phyloP scores from a whole-genome alignment of 2,888 invertebrate genomes.

The Temnothorax ravouxi region DNA sequence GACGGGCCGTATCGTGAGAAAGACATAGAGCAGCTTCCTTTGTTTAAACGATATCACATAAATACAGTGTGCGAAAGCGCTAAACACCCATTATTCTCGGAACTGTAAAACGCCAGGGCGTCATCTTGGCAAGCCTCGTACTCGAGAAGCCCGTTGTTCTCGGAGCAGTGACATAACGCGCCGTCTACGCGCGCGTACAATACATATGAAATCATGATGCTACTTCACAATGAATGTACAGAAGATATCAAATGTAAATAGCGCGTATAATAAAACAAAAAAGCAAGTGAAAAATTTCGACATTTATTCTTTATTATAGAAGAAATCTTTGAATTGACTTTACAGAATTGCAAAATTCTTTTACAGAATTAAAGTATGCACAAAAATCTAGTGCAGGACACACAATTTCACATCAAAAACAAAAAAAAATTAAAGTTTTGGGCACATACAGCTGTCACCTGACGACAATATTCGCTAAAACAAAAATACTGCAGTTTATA shows the following conservation, averaged over 20 bases:
- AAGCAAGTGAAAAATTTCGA: not conserved
- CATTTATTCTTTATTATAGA: too few relatives aligned
- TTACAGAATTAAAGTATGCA: too few relatives aligned
- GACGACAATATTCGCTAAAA: too few relatives aligned
- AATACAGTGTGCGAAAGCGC: constrained; percentile 43
- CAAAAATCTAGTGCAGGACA: too few relatives aligned
- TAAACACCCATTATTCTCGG: constrained; percentile 55
- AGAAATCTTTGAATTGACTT: too few relatives aligned
- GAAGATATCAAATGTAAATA: constrained; percentile 6
- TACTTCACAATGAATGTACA: not conserved
- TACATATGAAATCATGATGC: constrained; percentile 21
- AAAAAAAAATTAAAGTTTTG: too few relatives aligned
- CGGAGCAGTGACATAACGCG: constrained; percentile 79
- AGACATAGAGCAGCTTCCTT: constrained; percentile 31
- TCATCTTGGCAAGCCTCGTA: constrained; percentile 47
- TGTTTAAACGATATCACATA: constrained; percentile 41
- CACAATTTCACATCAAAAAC: too few relatives aligned
- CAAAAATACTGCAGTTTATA: too few relatives aligned
- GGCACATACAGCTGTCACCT: too few relatives aligned
- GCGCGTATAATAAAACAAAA: not conserved
- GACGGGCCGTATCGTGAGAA: not conserved
- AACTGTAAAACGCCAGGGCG: constrained; percentile 42
- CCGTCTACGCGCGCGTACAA: constrained; percentile 63
- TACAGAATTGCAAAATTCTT: too few relatives aligned
- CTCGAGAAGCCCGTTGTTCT: constrained; percentile 46